These are phyloP conservation scores for Oligia fasciuncula DNA, from an alignment of 2,888 invertebrate species.

Conservation along the genomic window DNA sequence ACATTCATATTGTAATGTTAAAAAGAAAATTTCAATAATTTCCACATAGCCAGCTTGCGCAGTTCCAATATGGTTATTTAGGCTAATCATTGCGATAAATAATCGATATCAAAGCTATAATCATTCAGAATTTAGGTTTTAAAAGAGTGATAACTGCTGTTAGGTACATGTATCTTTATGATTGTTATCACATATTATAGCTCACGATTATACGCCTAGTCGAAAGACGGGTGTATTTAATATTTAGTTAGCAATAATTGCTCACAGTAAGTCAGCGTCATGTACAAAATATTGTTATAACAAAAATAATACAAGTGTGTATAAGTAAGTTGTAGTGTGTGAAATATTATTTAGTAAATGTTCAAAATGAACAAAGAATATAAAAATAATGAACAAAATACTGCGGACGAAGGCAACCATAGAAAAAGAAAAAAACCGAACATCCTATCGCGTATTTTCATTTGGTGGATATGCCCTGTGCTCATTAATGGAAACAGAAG, in stretches of 20 bases:
- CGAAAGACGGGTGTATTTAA: conserved; percentile 38
- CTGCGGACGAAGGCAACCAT: conserved; percentile 32
- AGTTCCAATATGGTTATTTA: conserved; percentile 40
- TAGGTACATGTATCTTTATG: conserved; percentile 55
- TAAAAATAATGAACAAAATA: conserved; percentile 40
- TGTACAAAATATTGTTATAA: conserved; percentile 23
- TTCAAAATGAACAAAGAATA: conserved; percentile 46
- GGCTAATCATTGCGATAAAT: conserved; percentile 58
- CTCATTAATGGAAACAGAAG: conserved; percentile 89
- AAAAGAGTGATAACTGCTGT: conserved; percentile 55
- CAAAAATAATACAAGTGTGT: conserved; percentile 26
- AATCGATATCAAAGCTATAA: conserved; percentile 51
- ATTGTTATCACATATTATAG: conserved; percentile 64
- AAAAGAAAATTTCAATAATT: not conserved
- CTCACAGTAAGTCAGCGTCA: conserved; percentile 34
- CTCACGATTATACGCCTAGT: conserved; percentile 58
- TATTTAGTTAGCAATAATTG: conserved; percentile 49
- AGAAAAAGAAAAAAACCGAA: conserved; percentile 79
- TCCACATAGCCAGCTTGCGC: not conserved
- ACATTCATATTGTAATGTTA: conserved; percentile 13
- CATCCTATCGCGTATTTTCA: conserved; percentile 80
- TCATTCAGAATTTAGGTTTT: conserved; percentile 47
- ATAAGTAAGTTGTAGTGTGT: conserved; percentile 24
- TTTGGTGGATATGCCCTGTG: conserved; percentile 88
- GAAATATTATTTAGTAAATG: conserved; percentile 15